phyloP scores from a whole-genome alignment of 1,140 invertebrate species.

The Dufourea novaeangliae region DNA sequence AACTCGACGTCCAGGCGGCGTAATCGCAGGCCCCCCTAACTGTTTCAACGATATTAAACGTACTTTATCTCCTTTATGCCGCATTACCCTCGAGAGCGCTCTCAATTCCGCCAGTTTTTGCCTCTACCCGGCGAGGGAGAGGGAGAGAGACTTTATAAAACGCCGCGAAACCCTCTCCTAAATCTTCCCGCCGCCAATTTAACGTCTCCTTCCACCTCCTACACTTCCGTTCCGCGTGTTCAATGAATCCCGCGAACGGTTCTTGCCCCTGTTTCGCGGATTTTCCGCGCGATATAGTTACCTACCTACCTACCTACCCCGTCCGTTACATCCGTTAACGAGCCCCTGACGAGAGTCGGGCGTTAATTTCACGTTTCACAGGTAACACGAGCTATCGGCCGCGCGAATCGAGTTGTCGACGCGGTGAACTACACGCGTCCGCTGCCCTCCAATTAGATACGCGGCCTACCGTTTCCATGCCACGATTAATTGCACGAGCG shows the following conservation, averaged over 20 bases:
- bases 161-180: not conserved
- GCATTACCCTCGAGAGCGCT: slow-evolving; percentile 48
- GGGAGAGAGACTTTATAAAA: slow-evolving; percentile 13
- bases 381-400: slow-evolving; percentile 31
- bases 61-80: slow-evolving; percentile 58
- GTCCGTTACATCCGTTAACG: slow-evolving; percentile 15
- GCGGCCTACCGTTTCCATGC: slow-evolving; percentile 46
- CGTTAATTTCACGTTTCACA: slow-evolving; percentile 40
- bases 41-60: slow-evolving; percentile 53
- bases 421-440: slow-evolving; percentile 44
- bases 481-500: slow-evolving; percentile 53
- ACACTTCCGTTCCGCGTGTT: not conserved
- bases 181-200: not conserved
- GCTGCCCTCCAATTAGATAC: slow-evolving; percentile 63
- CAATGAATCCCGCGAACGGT: not conserved
- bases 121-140: not conserved
- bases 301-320: too few species aligned
- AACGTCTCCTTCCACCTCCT: not conserved
- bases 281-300: slow-evolving; percentile 14
- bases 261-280: not conserved
- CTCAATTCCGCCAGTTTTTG: slow-evolving; percentile 34
- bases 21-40: slow-evolving; percentile 50
- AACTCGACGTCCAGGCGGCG: slow-evolving; percentile 13
- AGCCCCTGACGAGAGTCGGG: not conserved
- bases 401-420: slow-evolving; percentile 32